Percentiles rank a stretch among this genome's conserved stretches.
Evolutionary conservation across 2,113 vertebrate species (phyloP).

Genomic region (Heteronetta atricapilla): DNA sequence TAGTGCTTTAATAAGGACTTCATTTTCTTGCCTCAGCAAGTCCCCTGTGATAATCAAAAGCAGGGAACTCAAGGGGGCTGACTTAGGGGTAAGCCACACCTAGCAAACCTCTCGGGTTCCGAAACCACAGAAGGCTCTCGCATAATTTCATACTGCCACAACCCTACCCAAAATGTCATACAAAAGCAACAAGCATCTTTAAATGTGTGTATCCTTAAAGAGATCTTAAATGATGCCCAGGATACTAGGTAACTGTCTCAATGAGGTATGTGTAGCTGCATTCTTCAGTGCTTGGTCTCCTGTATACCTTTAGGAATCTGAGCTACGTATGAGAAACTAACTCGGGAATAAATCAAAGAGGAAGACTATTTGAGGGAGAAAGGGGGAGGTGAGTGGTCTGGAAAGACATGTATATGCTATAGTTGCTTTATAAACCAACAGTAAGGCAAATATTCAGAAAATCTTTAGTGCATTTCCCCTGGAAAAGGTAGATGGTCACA

Average conservation of each 20-base stretch:
- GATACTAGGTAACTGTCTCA: neutral
- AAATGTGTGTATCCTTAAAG: neutral
- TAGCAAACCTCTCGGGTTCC: neutral
- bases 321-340: neutral
- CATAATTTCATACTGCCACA: neutral
- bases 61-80: neutral
- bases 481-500: fast-evolving
- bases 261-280: neutral
- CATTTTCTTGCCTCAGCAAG: neutral
- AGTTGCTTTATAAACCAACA: neutral
- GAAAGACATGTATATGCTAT: neutral
- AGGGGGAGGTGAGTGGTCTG: neutral
- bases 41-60: neutral
- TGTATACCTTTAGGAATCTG: neutral
- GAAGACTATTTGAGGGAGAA: neutral
- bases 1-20: neutral
- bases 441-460: neutral
- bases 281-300: neutral
- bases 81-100: neutral
- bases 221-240: neutral
- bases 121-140: neutral
- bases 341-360: neutral
- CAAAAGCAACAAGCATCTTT: neutral
- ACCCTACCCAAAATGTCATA: neutral
- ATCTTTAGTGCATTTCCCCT: neutral